Base-by-base conservation (phyloP, 2,888 invertebrate species). In the Parthenolecanium corni region DNA sequence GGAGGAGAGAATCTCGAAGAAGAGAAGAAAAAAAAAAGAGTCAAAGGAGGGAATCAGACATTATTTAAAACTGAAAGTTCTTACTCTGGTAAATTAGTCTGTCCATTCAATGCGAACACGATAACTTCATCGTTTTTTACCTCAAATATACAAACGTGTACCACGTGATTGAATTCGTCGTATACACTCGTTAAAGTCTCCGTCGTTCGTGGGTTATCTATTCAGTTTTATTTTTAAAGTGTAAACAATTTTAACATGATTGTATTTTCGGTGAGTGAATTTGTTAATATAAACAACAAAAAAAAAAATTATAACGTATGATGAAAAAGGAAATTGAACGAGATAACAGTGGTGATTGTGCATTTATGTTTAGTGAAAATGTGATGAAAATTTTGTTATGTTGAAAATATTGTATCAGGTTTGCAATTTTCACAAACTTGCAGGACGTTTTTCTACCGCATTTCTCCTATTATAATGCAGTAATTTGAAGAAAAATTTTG, bases 1-100 rank as follows among this genome's bases (percentile, higher is more conserved):
- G n/a, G n/a, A 44, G n/a, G n/a, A 44, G n/a, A 44, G n/a, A 31
- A 31, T 6, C 31, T 9, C 31, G 31, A 31, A 31, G 4, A 4
- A 31, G 2, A 44, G 20, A n/a, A 44, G 46, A 44, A 44, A 14
- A n/a, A 44, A 40, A 40, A 40, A 12, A 40, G 40, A 12, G 40
- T 2, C 2, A 54, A 42, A 54, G 38, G 56, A 56, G 46, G 46
- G 58, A 58, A 58, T 47, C 58, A 58, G 58, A 58, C 58, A 47
- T 47, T 58, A 58, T 58, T 58, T 58, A 58, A 58, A 58, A 58
- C 58, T 49, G 58, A 58, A 58, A 47, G 58, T 47, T 58, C n/a
- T 31, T 21, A 47, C 47, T 47, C 47, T 18, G 31, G 47, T 25
- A 58, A 58, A 58, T 58, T 47, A 58, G 58, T 58, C 58, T 58